Evolutionary conservation across 2,113 vertebrate species (phyloP).

Genomic region (Rhegmatorhina hoffmannsi): DNA sequence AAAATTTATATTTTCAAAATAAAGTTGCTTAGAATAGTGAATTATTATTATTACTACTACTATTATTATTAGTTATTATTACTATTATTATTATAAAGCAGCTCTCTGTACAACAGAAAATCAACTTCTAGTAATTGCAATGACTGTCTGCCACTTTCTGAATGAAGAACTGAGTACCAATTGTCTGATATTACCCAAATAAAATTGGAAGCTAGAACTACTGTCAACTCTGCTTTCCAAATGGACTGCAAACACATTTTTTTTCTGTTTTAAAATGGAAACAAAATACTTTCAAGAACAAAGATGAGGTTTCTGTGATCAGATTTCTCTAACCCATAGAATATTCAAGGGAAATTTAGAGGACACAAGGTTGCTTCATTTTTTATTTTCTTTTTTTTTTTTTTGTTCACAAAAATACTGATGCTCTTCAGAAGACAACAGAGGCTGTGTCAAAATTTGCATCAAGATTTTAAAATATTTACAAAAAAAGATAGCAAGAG

Average conservation of each 20-base stretch:
- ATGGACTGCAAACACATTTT: not conserved
- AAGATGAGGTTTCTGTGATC: not conserved
- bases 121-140: not conserved
- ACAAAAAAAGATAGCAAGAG: not conserved
- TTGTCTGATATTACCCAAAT: not conserved
- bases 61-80: no score
- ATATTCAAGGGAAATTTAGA: not conserved
- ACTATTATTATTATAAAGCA: not conserved
- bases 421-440: not conserved
- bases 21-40: not conserved
- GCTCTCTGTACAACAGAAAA: not conserved
- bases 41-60: not conserved
- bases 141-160: not conserved
- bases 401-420: not conserved
- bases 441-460: not conserved
- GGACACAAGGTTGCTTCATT: not conserved
- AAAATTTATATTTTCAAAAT: not conserved
- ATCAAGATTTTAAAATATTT: not conserved
- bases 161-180: not conserved
- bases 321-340: not conserved
- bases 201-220: not conserved
- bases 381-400: not conserved
- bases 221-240: not conserved
- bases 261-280: not conserved
- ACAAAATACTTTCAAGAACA: not conserved